Evolutionary conservation across 2,113 vertebrate species (phyloP), one percentile per base, ranked within the genome.

Genomic region (Dinomys branickii): DNA sequence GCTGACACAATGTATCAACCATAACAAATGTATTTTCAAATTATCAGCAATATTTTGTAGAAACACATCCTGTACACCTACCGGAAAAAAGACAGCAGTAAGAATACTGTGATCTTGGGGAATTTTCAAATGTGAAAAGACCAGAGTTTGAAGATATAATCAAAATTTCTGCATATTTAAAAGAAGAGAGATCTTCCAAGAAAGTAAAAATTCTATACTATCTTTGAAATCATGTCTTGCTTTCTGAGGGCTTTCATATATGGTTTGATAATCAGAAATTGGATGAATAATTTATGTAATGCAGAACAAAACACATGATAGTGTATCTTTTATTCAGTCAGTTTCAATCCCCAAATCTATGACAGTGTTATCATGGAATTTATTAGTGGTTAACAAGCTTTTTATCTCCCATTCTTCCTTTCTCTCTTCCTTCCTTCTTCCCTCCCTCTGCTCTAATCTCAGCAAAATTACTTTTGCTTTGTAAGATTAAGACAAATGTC

Each of bases 21-120:
- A n/a, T n/a, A n/a, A n/a, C n/a, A n/a, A n/a, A n/a, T 44, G 52
- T 71, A 88, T 26, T 35, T 88, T 77, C 65, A 96, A 81, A 38
- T 14, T 59, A 44, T 38, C 9, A 85, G 22, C 78, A 59, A 58
- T 80, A n/a, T 65, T 59, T 50, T 78, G 30, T 91, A 73, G n/a
- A 84, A 85, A 58, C 6, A 94, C 17, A 69, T 7, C 83, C 20
- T 50, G 44, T 81, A 19, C 19, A 6, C 59, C 13, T 56, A 44
- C 8, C 24, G 38, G 6, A 58, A 14, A 89, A 41, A n/a, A 87
- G 8, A 71, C 83, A 35, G 24, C 6, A 47, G 17, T 80, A 54
- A 87, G 38, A 90, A 63, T 13, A 47, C 12, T 78, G 26, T 44
- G 7, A 65, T 20, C 16, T 73, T 65, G 28, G 33, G 12, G 1